Evolutionary conservation across 2,888 invertebrate species (phyloP), one percentile per base, ranked within the genome.

Genomic region (Pteria penguin): DNA sequence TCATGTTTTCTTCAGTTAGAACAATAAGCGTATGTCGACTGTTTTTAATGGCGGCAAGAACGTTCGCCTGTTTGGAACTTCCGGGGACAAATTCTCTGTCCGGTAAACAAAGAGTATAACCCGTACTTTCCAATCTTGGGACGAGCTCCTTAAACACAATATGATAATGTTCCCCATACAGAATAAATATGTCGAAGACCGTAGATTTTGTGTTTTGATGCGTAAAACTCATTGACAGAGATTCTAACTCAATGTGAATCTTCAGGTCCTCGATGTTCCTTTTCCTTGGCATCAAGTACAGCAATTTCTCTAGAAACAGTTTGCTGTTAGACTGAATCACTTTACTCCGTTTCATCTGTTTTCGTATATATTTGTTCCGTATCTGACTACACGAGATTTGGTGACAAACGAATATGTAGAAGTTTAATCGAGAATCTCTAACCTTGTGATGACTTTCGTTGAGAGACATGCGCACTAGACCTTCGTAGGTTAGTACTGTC

Each of bases 401-500:
- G 14, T 36, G 45, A 36, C 45, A 36, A 36, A 36, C 45, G 45
- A 36, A 36, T 36, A 36, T 36, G 14, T 36, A 36, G 45, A 36
- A 36, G 45, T 36, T 36, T 5, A 36, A 14, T 36, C 45, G 45
- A 14, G 5, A 11, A 14, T 36, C 45, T 14, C 45, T 36, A 14
- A 36, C 45, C 14, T 36, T 36, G 45, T 36, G 45, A 36, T 36
- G 5, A 11, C 45, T 14, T 36, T 36, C 45, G 45, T 36, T 36
- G 5, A 36, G 45, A 14, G 8, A 36, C 45, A 36, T 36, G 45
- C 45, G 45, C 45, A 36, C 45, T 36, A 36, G 45, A 36, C 14
- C 45, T 11, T 36, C 45, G 5, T 5, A 36, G 14, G 45, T 36
- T 18, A 72, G 72, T 29, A 80, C 72, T 11, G 70, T 36, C 14